A percentile compares a stretch with the other conserved stretches of the same genome.
Conservation (phyloP, 2,113 vertebrate genomes). For the Podarcis muralis region DNA sequence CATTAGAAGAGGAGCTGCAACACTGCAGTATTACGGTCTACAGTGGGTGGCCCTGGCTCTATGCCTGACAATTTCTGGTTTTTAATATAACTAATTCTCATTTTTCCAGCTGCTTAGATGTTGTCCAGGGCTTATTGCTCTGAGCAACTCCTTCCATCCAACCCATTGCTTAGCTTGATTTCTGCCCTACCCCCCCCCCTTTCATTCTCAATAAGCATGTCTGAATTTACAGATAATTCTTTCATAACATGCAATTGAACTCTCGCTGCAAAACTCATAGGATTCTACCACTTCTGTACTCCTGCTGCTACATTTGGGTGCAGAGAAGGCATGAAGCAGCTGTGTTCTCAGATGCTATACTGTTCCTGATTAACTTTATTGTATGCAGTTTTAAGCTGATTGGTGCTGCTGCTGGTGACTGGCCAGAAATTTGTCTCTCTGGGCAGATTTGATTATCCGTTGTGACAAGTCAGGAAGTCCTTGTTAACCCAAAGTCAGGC, state of each 20-base stretch:
- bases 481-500: background rate
- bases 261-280: background rate
- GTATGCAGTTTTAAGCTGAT: background rate
- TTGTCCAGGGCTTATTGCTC: background rate
- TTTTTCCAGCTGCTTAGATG: background rate
- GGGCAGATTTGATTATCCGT: background rate
- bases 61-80: background rate
- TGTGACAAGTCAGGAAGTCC: background rate
- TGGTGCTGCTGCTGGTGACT: background rate
- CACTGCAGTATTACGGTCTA: background rate
- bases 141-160: background rate
- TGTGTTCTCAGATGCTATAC: background rate
- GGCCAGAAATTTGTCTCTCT: background rate
- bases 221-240: background rate
- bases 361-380: background rate
- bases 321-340: background rate
- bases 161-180: background rate
- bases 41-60: background rate
- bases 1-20: background rate
- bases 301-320: background rate
- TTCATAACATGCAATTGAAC: background rate
- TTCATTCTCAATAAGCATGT: background rate
- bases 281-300: background rate
- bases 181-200: too few relatives aligned
- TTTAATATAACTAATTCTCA: background rate